Evolutionary conservation across 2,113 vertebrate genomes (phyloP), one percentile per base, ranked within the genome.

Genomic region (Triplophysa rosa): DNA sequence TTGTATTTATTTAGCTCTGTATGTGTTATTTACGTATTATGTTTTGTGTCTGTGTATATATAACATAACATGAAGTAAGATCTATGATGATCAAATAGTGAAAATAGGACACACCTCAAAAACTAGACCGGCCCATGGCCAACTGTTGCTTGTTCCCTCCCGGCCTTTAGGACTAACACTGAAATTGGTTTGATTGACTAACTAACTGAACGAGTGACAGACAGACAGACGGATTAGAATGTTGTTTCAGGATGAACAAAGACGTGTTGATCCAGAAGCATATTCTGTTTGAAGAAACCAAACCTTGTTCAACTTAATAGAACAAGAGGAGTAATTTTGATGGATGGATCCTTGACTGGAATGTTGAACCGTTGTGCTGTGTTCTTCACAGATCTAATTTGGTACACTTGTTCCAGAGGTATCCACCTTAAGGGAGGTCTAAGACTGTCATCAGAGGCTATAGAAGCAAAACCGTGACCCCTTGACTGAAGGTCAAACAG

Each of bases 391-490:
- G 61, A 29, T 87, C n/a, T 45, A 17, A 67, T 70, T 81, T 65
- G 19, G 19, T 59, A 45, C 0, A 8, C 45, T 77, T 65, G 47
- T 52, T 77, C n/a, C 45, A 16, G 78, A 42, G 23, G 4, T 62
- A 83, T 81, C 73, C 80, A 82, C 81, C 79, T 68, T 13, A 33
- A 78, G 67, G 33, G 65, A 76, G 75, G 80, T 88, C 86, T 75
- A 77, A 54, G 78, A 84, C 23, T 78, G 78, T 79, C 85, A 89
- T 89, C 83, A 74, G 76, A 40, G 80, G 12, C 23, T 81, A 83
- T 87, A 66, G 84, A 84, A 84, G 87, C 85, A 59, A 26, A 64
- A 70, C 67, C 63, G 33, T 80, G 58, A 82, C 67, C 65, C 63
- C 14, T 54, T 12, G 37, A 59, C 49, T 8, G 78, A 86, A 85